phyloP scores from a whole-genome alignment of 2,113 vertebrate species.

The Motacilla tschutschensis region DNA sequence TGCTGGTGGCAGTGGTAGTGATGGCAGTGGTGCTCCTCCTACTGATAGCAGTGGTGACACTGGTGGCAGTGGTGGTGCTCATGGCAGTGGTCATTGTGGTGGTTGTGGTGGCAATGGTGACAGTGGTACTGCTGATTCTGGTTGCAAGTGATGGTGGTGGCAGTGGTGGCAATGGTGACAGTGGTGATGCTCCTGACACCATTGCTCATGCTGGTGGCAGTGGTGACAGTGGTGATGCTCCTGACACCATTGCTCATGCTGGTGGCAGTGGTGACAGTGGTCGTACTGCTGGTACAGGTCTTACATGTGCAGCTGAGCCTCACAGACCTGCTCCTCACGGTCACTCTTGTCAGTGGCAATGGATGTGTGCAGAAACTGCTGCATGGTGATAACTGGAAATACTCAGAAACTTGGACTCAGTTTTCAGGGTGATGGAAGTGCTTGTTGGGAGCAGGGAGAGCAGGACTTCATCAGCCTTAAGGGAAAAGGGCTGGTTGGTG shows the following conservation, averaged over 20 bases:
- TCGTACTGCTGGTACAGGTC: background rate
- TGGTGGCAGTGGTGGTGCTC: background rate
- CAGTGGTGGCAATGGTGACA: accelerated
- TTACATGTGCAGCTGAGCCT: accelerated
- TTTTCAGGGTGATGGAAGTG: background rate
- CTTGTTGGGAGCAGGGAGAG: background rate
- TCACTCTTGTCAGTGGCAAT: background rate
- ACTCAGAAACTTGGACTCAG: background rate
- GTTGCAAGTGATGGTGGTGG: background rate
- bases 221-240: background rate
- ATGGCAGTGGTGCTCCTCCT: background rate
- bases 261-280: background rate
- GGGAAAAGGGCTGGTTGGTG: background rate
- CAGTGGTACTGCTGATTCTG: background rate
- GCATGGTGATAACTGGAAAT: background rate
- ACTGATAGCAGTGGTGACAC: background rate
- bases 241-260: background rate
- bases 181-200: background rate
- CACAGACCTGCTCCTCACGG: accelerated
- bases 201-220: background rate
- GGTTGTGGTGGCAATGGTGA: background rate
- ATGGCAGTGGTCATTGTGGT: background rate
- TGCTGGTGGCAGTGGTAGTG: background rate
- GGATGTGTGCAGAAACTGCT: background rate
- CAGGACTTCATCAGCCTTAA: background rate